Conservation (phyloP, 2,888 invertebrate genomes). For the Oscheius myriophilus region DNA sequence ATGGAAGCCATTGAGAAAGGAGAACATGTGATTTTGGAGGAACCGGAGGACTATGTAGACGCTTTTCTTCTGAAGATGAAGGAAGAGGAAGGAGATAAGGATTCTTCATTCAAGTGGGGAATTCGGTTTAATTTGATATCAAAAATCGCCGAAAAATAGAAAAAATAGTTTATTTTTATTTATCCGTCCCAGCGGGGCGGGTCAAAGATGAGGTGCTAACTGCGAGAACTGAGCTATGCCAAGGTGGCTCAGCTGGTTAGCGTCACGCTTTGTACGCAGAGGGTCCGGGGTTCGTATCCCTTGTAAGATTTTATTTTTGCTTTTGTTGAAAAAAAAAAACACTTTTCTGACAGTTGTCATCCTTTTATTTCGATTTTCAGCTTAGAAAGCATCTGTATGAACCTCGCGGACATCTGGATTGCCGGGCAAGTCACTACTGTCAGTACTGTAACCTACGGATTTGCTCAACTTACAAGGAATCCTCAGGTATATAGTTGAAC, state of each 20-base stretch:
- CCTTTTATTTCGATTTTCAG: too few species aligned
- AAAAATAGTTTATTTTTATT: too few species aligned
- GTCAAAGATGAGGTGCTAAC: too few species aligned
- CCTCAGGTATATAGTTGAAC: neutral
- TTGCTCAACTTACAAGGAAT: neutral
- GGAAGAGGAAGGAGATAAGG: constrained; percentile 26
- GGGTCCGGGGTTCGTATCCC: too few species aligned
- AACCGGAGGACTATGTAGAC: constrained; percentile 42
- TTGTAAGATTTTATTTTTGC: too few species aligned
- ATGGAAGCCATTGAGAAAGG: constrained; percentile 22
- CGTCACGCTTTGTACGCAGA: too few species aligned
- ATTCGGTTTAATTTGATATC: neutral
- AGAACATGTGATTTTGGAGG: constrained; percentile 33
- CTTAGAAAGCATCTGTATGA: constrained; percentile 33
- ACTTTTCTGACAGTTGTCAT: neutral
- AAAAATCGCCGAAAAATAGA: neutral
- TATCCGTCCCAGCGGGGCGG: too few species aligned
- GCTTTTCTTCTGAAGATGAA: constrained; percentile 42
- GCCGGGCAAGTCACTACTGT: constrained; percentile 54
- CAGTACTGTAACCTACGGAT: constrained; percentile 30
- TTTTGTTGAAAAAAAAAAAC: too few species aligned
- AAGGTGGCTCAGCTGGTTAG: too few species aligned
- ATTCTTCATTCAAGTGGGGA: constrained; percentile 9
- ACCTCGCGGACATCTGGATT: constrained; percentile 45
- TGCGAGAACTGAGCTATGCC: too few species aligned